Percentiles rank a stretch among this genome's conserved stretches.
Evolutionary conservation across 1,140 invertebrate species (phyloP).

Genomic region (Plutomurus gul): DNA sequence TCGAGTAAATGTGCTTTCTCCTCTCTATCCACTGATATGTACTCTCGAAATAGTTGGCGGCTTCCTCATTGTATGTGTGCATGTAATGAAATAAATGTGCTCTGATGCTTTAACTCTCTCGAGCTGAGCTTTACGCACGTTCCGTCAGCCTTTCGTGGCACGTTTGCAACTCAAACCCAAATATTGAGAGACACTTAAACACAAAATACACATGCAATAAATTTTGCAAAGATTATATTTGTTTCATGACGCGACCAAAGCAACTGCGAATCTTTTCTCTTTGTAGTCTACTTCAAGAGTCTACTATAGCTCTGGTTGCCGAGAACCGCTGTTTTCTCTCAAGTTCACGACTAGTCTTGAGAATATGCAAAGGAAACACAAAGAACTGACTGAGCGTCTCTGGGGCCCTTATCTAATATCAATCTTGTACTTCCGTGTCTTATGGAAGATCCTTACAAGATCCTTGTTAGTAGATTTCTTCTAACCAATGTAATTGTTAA

Average conservation of each 20-base stretch:
- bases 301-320: too few species aligned
- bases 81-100: neutral
- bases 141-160: neutral
- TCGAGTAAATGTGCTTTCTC: neutral
- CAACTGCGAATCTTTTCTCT: neutral
- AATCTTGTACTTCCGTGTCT: neutral
- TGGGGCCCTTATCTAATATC: constrained; percentile 18
- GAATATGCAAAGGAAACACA: neutral
- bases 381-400: neutral
- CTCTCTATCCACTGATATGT: neutral
- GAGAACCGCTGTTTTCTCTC: neutral
- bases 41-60: neutral
- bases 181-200: constrained; percentile 24
- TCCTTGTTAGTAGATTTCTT: neutral
- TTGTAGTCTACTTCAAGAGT: too few species aligned
- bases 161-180: neutral
- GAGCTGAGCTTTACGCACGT: neutral
- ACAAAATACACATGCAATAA: neutral
- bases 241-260: constrained; percentile 8
- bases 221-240: neutral
- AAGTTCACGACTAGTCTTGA: neutral
- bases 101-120: neutral
- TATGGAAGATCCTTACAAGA: neutral
- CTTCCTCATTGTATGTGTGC: neutral
- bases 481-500: neutral